These are phyloP conservation scores for Microdon myrmicae DNA, from an alignment of 2,888 invertebrate species.

Conservation along the genomic window DNA sequence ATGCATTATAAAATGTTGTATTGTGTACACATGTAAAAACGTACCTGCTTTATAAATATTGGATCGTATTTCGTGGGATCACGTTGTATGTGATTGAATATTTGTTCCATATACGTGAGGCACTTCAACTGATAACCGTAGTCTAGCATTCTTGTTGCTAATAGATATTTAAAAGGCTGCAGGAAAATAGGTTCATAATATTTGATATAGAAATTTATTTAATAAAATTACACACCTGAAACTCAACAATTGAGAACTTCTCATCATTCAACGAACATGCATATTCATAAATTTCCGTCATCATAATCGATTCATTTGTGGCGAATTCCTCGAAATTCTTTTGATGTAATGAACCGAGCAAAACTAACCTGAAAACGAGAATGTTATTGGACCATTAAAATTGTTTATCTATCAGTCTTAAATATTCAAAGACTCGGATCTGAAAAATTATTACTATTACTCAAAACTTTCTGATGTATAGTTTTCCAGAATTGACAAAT, in stretches of 20 bases:
- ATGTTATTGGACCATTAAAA: background rate
- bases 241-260: slow-evolving; percentile 77
- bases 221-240: slow-evolving; percentile 71
- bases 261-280: slow-evolving; percentile 83
- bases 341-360: slow-evolving; percentile 81
- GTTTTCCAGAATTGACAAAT: too few species aligned
- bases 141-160: slow-evolving; percentile 82
- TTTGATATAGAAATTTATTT: background rate
- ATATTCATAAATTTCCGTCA: slow-evolving; percentile 96
- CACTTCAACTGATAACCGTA: slow-evolving; percentile 83
- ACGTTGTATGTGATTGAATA: slow-evolving; percentile 75
- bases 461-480: too few species aligned
- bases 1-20: slow-evolving; percentile 1
- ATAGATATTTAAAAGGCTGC: slow-evolving; percentile 85
- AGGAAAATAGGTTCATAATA: slow-evolving; percentile 1
- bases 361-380: slow-evolving; percentile 73
- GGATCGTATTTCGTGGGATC: slow-evolving; percentile 69
- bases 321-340: slow-evolving; percentile 76
- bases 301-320: slow-evolving; percentile 86
- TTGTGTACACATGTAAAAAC: background rate
- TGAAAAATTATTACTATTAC: too few species aligned
- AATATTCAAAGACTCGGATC: too few species aligned
- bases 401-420: background rate
- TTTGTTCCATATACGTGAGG: slow-evolving; percentile 84
- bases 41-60: slow-evolving; percentile 69